Conservation (phyloP, 2,113 vertebrate species). For the Cervus canadensis region DNA sequence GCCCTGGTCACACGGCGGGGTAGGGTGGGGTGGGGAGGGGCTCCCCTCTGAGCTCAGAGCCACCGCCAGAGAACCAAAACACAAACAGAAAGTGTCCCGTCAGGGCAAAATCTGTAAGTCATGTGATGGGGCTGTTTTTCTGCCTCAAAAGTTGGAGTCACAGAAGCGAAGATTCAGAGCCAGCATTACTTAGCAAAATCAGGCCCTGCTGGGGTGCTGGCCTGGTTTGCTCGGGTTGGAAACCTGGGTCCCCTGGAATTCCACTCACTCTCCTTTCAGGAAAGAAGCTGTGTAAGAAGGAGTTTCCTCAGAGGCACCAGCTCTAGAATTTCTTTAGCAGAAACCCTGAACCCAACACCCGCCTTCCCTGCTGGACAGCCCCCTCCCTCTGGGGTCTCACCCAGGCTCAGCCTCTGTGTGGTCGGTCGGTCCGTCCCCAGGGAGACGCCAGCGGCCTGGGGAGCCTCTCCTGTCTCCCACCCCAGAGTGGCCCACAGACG, state of each 20-base stretch:
- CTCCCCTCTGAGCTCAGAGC: slow-evolving; percentile 59
- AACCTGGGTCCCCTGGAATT: not conserved
- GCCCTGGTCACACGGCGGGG: slow-evolving; percentile 44
- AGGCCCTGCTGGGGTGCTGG: not conserved
- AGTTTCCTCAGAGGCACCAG: not conserved
- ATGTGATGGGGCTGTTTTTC: slow-evolving; percentile 58
- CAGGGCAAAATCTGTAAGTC: slow-evolving; percentile 45
- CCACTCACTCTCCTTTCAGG: not conserved
- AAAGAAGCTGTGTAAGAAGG: slow-evolving; percentile 20
- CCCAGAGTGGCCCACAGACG: not conserved
- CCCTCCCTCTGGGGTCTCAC: accelerated
- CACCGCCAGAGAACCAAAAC: slow-evolving; percentile 47
- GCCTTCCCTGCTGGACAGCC: not conserved
- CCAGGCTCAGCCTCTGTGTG: not conserved
- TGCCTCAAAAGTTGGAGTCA: slow-evolving; percentile 43
- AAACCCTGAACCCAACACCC: not conserved
- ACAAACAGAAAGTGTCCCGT: slow-evolving; percentile 65
- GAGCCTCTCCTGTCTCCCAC: not conserved
- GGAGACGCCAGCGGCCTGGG: not conserved
- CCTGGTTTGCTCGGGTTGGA: not conserved
- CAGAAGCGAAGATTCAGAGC: slow-evolving; percentile 44
- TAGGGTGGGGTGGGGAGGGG: not conserved
- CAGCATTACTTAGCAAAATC: not conserved
- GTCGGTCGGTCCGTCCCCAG: not conserved
- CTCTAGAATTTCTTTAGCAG: slow-evolving; percentile 38